Base-by-base conservation (phyloP, 2,888 invertebrate genomes). In the Synergus japonicus region DNA sequence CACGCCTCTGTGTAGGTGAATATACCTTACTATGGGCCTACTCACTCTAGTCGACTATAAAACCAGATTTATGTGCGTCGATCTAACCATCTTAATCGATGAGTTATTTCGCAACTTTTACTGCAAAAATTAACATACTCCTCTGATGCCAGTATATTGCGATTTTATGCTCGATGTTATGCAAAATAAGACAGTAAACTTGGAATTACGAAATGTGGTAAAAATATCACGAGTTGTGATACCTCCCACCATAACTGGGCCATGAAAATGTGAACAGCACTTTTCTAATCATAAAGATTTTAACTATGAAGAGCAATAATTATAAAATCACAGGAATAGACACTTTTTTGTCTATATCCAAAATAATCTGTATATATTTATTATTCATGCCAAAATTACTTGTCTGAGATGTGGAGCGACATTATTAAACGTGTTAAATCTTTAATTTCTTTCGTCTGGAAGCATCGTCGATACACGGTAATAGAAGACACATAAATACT, bases 401-500 rank as follows among this genome's bases (percentile, higher is more conserved):
- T 58, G 58, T 9, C 58, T 4, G 9, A 4, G 18, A 1, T 1
- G 58, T 18, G 22, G 29, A 63, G 63, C 7, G 29, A 63, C 63
- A 29, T 63, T 63, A 63, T 63, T 63, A 29, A 29, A 13, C 13
- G 63, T 29, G 22, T 29, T 63, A 29, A 22, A 63, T 29, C 29
- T 63, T 63, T 63, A 63, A 12, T 29, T 63, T 12, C 5, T 22
- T 63, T 13, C 29, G 29, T 22, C 29, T 63, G 22, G 63, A 29
- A 13, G 22, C 13, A 22, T 63, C 29, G 13, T 1, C 63, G 29
- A 63, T 22, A 13, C 22, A 18, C 18, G 12, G 22, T 60, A 60
- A 22, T 60, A 54, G 73, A 54, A 73, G 49, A 73, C 29, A 46
- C 73, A 73, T 73, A 73, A 73, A 73, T 73, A 73, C 73, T 73